Evolutionary conservation across 1,140 invertebrate species (phyloP).

Genomic region (Eciton burchellii): DNA sequence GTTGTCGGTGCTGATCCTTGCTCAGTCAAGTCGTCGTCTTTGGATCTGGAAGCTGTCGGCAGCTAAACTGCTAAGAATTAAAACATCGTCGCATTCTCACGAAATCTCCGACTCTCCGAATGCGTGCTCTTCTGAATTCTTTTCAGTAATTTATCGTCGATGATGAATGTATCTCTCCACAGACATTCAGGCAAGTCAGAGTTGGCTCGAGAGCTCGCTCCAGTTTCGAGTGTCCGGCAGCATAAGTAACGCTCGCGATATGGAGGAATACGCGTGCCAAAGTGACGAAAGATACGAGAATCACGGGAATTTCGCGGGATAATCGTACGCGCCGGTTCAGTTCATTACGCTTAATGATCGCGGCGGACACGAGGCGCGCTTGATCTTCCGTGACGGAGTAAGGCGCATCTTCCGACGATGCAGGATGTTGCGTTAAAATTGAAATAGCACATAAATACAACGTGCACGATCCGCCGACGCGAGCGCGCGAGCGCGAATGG

Average conservation of each 20-base stretch:
- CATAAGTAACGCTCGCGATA: not conserved
- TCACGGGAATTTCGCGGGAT: slow-evolving; percentile 34
- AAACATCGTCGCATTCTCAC: too few species aligned
- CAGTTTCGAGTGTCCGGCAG: not conserved
- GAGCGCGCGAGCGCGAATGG: not conserved
- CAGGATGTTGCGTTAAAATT: slow-evolving; percentile 52
- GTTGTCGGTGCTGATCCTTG: too few species aligned
- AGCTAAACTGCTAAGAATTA: too few species aligned
- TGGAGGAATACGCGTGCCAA: not conserved
- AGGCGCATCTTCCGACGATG: slow-evolving; percentile 24
- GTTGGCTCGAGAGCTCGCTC: not conserved
- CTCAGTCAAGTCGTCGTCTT: too few species aligned
- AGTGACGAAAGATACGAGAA: slow-evolving; percentile 65
- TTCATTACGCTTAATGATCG: slow-evolving; percentile 68
- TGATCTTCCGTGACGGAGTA: slow-evolving; percentile 59
- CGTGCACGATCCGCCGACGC: not conserved
- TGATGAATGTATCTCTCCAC: too few species aligned
- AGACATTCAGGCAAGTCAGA: not conserved
- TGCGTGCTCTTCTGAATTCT: too few species aligned
- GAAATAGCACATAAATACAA: slow-evolving; percentile 50
- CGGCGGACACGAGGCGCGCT: slow-evolving; percentile 38
- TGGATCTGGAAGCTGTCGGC: too few species aligned
- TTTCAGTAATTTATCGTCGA: too few species aligned
- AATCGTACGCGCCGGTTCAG: slow-evolving; percentile 58
- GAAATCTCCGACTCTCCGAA: too few species aligned